phyloP scores from a whole-genome alignment of 2,888 invertebrate genomes.

The Cantharis rufa region DNA sequence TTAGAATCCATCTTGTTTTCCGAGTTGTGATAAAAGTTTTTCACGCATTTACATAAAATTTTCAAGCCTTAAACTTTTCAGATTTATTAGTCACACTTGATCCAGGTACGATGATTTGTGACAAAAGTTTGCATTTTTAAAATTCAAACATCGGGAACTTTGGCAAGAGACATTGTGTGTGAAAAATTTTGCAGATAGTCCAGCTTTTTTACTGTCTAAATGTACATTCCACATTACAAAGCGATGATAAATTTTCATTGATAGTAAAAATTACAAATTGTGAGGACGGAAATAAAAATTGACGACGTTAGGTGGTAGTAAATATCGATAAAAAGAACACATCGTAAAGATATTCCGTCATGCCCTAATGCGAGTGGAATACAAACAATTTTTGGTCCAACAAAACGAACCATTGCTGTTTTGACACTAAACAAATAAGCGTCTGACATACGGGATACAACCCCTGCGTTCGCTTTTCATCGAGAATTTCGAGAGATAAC shows the following conservation, averaged over 20 bases:
- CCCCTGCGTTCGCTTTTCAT: neutral
- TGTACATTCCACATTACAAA: neutral
- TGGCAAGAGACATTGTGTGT: neutral
- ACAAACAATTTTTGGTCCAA: neutral
- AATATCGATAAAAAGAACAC: neutral
- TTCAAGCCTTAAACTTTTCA: neutral
- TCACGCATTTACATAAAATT: neutral
- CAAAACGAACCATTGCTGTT: neutral
- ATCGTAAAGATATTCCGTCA: neutral
- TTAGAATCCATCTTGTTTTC: neutral
- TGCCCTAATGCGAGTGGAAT: neutral
- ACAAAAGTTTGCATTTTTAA: neutral
- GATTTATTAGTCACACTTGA: conserved; percentile 1
- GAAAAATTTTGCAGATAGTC: neutral
- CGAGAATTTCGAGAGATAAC: neutral
- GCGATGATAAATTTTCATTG: neutral
- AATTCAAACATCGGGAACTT: neutral
- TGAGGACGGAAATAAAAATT: neutral
- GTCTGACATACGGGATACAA: neutral
- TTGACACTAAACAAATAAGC: neutral
- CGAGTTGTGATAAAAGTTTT: neutral
- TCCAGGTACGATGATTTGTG: conserved; percentile 2
- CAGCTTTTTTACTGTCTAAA: neutral
- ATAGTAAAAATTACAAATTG: neutral
- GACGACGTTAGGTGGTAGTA: neutral